Evolutionary conservation across 30 jellyfish, hydroid and myxozoan species (phyloP).

Genomic region (Nemopilema nomurai): DNA sequence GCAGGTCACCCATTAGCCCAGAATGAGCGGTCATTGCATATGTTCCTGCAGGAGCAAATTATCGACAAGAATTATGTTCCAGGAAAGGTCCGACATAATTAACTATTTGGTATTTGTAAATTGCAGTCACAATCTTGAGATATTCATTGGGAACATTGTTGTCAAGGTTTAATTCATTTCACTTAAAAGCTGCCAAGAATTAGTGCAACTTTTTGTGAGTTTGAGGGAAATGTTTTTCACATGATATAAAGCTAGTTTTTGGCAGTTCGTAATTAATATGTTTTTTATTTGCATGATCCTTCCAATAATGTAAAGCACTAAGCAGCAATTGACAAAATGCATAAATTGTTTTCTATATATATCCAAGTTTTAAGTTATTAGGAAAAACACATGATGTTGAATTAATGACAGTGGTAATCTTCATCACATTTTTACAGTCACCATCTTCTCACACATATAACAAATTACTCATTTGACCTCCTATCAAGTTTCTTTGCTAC

Average conservation of each 20-base stretch:
- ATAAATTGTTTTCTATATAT: neutral
- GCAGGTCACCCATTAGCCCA: conserved; percentile 99
- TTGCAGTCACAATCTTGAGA: neutral
- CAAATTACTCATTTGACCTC: too few species aligned
- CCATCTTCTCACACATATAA: too few species aligned
- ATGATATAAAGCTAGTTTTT: neutral
- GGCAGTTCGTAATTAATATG: neutral
- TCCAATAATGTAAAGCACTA: neutral
- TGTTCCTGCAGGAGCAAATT: conserved; percentile 93
- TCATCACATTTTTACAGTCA: too few species aligned
- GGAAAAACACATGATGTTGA: too few species aligned
- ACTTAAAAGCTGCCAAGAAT: neutral
- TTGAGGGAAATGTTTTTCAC: neutral
- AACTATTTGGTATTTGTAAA: conserved; percentile 18
- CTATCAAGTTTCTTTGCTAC: too few species aligned
- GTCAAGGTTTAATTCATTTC: neutral
- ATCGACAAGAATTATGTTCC: conserved; percentile 96
- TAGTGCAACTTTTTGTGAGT: neutral
- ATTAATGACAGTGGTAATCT: too few species aligned
- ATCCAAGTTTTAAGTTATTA: neutral
- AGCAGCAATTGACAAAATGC: neutral
- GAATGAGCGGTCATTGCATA: conserved; percentile 91
- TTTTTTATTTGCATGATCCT: neutral
- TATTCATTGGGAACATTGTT: neutral
- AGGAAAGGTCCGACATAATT: conserved; percentile 86